Percentiles rank a stretch among this genome's conserved stretches.
Evolutionary conservation across 1,140 invertebrate species (phyloP).

Genomic region (Vanessa atalanta): DNA sequence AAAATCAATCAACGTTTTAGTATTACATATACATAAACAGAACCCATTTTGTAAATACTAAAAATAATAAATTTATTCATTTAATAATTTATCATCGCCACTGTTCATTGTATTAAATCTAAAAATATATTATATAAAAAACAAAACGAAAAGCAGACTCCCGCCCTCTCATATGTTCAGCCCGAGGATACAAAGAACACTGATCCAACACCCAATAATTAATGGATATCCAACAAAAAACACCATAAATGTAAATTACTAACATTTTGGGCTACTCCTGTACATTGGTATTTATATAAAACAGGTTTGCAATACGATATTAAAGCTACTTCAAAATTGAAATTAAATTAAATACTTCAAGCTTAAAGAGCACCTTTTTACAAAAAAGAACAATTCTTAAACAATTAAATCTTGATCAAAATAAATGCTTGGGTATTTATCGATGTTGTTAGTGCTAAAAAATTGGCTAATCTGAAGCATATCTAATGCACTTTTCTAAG

Average conservation of each 20-base stretch:
- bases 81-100: neutral
- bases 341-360: too few relatives aligned
- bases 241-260: conserved; percentile 22
- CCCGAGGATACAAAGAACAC: conserved; percentile 37
- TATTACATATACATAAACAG: too few relatives aligned
- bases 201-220: conserved; percentile 25
- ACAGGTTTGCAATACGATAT: neutral
- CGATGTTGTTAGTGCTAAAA: neutral
- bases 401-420: neutral
- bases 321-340: neutral
- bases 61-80: too few relatives aligned
- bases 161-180: conserved; percentile 56
- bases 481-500: neutral
- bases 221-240: conserved; percentile 23
- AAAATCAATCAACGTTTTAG: too few relatives aligned
- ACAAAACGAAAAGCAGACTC: conserved; percentile 17
- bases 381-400: too few relatives aligned
- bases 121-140: neutral
- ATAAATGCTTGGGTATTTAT: neutral
- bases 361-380: too few relatives aligned
- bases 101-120: neutral
- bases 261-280: conserved; percentile 7
- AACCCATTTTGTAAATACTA: too few relatives aligned
- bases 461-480: neutral
- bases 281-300: neutral